Conservation (phyloP, 37 sponge, comb jelly and placozoan species). For the Mnemiopsis leidyi region DNA sequence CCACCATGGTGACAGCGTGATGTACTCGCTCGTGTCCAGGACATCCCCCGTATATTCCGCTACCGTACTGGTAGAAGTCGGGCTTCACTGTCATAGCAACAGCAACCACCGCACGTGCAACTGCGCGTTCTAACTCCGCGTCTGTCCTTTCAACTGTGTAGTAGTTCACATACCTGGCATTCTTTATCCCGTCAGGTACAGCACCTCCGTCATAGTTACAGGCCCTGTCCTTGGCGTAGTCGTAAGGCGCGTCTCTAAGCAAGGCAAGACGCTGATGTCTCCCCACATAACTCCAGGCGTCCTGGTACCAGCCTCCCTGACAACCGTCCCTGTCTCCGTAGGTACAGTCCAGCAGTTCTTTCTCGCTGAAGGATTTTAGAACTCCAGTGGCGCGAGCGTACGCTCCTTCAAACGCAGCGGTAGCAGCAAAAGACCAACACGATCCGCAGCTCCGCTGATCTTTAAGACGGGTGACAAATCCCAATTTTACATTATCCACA, state of each 20-base stretch:
- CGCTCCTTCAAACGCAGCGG: background rate
- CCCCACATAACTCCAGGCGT: background rate
- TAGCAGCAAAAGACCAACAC: background rate
- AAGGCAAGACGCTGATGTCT: background rate
- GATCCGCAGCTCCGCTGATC: background rate
- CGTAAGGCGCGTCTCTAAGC: background rate
- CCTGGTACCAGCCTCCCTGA: background rate
- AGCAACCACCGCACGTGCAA: background rate
- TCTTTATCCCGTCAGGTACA: background rate
- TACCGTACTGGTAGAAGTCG: background rate
- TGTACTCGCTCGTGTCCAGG: background rate
- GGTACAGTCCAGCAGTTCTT: background rate
- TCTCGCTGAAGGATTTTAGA: background rate
- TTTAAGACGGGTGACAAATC: background rate
- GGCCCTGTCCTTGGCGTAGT: background rate
- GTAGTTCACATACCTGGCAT: background rate
- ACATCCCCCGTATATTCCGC: background rate
- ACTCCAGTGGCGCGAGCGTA: background rate
- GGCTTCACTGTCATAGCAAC: background rate
- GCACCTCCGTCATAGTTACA: background rate
- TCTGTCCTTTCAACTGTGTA: background rate
- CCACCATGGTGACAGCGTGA: background rate
- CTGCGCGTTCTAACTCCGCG: background rate
- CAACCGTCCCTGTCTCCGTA: constrained; percentile 4
- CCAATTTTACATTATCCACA: background rate